phyloP scores from a whole-genome alignment of 2,888 invertebrate genomes.

The Balanococcus diminutus region DNA sequence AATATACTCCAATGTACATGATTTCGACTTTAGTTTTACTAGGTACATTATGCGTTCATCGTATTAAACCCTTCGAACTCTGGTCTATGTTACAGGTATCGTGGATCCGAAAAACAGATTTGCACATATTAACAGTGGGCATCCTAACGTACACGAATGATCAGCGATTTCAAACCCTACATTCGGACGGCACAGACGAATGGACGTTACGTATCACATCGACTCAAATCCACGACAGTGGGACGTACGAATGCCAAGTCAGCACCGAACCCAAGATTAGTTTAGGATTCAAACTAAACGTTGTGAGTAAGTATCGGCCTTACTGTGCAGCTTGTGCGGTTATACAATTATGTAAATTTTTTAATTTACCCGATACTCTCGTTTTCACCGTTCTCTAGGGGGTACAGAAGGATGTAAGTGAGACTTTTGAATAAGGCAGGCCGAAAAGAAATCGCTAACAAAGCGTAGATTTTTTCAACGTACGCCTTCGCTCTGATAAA shows the following conservation, averaged over 20 bases:
- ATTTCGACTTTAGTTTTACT: too few relatives aligned
- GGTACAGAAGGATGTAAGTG: neutral
- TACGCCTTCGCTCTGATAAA: constrained; percentile 28
- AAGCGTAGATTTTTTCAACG: neutral
- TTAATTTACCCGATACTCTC: constrained; percentile 6
- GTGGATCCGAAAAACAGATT: constrained; percentile 83
- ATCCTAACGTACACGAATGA: constrained; percentile 76
- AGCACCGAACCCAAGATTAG: constrained; percentile 80
- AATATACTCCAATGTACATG: too few relatives aligned
- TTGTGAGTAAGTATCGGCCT: constrained; percentile 70
- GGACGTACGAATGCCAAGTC: constrained; percentile 78
- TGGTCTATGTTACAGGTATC: constrained; percentile 69
- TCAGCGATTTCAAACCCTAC: constrained; percentile 73
- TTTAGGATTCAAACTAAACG: constrained; percentile 74
- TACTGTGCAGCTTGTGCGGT: neutral
- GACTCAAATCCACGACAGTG: constrained; percentile 72
- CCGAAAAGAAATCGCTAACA: neutral
- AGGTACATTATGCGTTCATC: too few relatives aligned
- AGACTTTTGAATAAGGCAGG: neutral
- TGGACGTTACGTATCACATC: constrained; percentile 75
- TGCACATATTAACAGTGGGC: constrained; percentile 77
- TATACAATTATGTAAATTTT: constrained; percentile 31
- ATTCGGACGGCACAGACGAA: constrained; percentile 74
- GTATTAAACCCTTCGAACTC: neutral
- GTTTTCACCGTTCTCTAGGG: neutral